Conservation (phyloP, 2,113 vertebrate genomes). For the Cettia cetti region DNA sequence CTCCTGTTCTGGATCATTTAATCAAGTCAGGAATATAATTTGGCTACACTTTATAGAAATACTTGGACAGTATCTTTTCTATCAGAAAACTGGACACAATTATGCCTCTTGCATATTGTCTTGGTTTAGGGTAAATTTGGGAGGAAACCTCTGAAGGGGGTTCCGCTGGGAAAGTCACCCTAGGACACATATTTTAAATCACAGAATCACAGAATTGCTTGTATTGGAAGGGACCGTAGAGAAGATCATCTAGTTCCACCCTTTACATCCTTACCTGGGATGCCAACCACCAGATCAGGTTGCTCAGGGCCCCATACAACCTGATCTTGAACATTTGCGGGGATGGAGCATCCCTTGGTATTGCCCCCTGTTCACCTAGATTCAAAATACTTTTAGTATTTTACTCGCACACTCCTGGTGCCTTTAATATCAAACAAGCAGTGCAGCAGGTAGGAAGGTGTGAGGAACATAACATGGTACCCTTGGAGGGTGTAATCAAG, state of each 20-base stretch:
- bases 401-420: background rate
- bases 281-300: background rate
- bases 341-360: background rate
- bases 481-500: accelerated
- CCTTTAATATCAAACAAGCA: background rate
- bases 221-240: background rate
- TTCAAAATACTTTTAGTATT: background rate
- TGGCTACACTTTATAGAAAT: background rate
- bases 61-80: background rate
- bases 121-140: no score
- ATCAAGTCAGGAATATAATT: background rate
- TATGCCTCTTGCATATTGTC: background rate
- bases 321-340: background rate
- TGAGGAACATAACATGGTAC: background rate
- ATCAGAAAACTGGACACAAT: background rate
- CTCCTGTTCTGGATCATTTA: background rate
- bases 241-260: background rate
- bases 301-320: background rate
- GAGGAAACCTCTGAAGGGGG: no score
- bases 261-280: background rate
- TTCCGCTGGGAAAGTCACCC: no score
- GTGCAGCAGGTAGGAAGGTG: background rate
- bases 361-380: background rate
- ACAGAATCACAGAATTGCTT: background rate
- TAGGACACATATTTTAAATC: background rate